Evolutionary conservation across 2,797 vertebrate genomes (phyloP), one percentile per base, ranked within the genome.

Genomic region (Epinephelus awoara): DNA sequence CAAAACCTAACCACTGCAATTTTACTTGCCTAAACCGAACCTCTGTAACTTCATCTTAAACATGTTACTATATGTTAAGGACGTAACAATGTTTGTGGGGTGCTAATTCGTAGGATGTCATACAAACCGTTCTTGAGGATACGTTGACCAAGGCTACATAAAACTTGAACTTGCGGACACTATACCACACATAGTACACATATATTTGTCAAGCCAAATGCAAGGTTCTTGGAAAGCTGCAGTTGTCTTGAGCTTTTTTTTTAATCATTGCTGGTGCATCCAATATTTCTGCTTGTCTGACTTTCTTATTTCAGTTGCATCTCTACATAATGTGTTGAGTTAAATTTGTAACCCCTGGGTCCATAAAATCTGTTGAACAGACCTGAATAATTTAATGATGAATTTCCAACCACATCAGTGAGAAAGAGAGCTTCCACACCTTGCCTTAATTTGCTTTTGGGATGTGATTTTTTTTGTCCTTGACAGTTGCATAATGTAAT

Each of bases 331-430:
- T 14, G 54, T 52, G 29, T 21, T 38, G 15, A 65, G 15, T 19
- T 46, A 65, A 25, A 42, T 42, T 8, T 38, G 14, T 56, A 42
- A 80, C 52, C 40, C 46, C 29, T n/a, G 51, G 56, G 49, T 79
- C 21, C 25, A 47, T 57, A 27, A 68, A 46, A 56, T 77, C 25
- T 27, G 29, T 74, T 82, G 44, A 86, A 58, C 25, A 62, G 11
- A 15, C 29, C 19, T 85, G 71, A 85, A 70, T 79, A 62, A 79
- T 82, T 77, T 50, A 76, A 56, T 50, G 11, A 85, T 67, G 49
- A 51, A 69, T 79, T 67, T 63, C 21, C 13, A 61, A 29, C 44
- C n/a, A 72, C 42, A 55, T 61, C 23, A 58, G 17, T 59, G 44
- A 13, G 11, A 58, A 49, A n/a, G 4, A 8, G 62, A 38, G 8